Percentiles rank a stretch among this genome's conserved stretches.
These are phyloP conservation scores for Eupeodes latifasciatus DNA, from an alignment of 2,888 invertebrate species.

Conservation along the genomic window DNA sequence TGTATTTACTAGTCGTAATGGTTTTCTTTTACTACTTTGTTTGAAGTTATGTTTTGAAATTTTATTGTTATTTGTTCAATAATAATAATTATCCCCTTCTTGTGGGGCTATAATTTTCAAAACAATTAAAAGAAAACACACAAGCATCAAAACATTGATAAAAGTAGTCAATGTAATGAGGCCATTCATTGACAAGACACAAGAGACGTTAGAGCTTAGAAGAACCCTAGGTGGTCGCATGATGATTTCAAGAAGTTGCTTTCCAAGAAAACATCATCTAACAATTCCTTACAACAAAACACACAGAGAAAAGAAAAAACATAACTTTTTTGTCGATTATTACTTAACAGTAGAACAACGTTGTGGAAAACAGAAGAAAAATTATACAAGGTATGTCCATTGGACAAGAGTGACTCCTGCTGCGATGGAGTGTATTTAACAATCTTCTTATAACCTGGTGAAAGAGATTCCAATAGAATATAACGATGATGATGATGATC, in stretches of 20 bases:
- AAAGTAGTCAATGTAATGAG: not conserved
- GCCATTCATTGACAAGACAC: not conserved
- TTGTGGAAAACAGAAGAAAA: not conserved
- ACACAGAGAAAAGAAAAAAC: not conserved
- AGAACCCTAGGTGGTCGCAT: slow-evolving; percentile 16
- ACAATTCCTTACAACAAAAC: not conserved
- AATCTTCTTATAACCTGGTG: slow-evolving; percentile 54
- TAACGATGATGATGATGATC: slow-evolving; percentile 42
- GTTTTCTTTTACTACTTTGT: too few species aligned
- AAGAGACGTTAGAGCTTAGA: not conserved
- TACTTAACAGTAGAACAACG: slow-evolving; percentile 11
- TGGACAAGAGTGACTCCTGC: slow-evolving; percentile 44
- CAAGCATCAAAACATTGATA: not conserved
- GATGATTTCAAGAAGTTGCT: slow-evolving; percentile 14
- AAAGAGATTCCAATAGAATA: slow-evolving; percentile 55
- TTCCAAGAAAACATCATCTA: slow-evolving; percentile 8
- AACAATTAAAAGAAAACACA: not conserved
- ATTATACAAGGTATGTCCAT: slow-evolving; percentile 25
- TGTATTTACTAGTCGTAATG: too few species aligned
- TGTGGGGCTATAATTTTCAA: not conserved
- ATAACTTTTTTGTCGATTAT: slow-evolving; percentile 24
- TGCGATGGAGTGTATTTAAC: slow-evolving; percentile 39
- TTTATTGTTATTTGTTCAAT: too few species aligned
- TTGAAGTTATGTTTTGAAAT: too few species aligned
- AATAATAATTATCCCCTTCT: too few species aligned